phyloP scores from a whole-genome alignment of 64 coral and sea anemone genomes.

The Catalaphyllia jardinei region DNA sequence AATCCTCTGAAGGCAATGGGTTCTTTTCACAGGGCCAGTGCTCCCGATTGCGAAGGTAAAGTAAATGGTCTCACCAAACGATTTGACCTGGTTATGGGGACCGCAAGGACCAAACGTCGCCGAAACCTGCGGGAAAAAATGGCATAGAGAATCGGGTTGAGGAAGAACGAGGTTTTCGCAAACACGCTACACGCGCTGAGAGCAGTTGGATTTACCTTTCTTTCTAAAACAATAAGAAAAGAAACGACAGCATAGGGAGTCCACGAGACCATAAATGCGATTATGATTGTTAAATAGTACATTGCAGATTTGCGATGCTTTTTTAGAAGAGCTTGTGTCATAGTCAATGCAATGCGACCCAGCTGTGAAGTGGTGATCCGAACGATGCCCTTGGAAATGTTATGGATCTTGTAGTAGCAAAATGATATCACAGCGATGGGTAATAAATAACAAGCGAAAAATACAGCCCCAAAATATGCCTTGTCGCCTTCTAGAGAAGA shows the following conservation, averaged over 20 bases:
- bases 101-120: background rate
- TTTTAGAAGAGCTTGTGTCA: background rate
- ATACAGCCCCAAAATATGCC: conserved; percentile 29
- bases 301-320: background rate
- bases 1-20: background rate
- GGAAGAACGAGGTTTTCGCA: background rate
- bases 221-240: background rate
- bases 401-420: conserved; percentile 31
- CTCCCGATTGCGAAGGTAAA: background rate
- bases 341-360: background rate
- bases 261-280: background rate
- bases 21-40: background rate
- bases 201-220: background rate
- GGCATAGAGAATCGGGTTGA: background rate
- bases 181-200: background rate
- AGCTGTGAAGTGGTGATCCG: background rate
- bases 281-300: conserved; percentile 1
- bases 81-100: background rate
- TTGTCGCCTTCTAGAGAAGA: background rate
- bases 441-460: conserved; percentile 23
- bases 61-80: background rate
- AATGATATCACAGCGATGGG: conserved; percentile 20
- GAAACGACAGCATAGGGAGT: background rate
- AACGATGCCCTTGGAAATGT: conserved; percentile 8
- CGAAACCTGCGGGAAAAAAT: background rate